Evolutionary conservation across 2,797 vertebrate species (phyloP).

Genomic region (Tauraco hartlaubi): DNA sequence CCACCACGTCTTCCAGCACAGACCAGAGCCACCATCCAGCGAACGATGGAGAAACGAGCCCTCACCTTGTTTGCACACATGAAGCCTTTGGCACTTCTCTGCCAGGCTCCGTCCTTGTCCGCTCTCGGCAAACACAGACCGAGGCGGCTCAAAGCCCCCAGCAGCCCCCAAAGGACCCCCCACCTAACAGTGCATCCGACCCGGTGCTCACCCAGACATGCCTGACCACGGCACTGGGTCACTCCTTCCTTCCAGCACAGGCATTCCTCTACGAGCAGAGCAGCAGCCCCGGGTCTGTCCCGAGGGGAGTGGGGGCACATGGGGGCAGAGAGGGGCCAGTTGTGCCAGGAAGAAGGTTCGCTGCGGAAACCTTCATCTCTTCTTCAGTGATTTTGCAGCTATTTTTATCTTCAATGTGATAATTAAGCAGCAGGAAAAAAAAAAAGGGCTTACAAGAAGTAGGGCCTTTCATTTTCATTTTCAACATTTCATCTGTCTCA

Average conservation of each 20-base stretch:
- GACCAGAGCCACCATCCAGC: neutral
- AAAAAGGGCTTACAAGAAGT: neutral
- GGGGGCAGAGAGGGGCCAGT: neutral
- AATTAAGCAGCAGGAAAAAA: neutral
- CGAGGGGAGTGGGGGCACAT: fast-evolving
- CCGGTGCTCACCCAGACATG: neutral
- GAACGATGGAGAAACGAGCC: fast-evolving
- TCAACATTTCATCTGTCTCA: neutral
- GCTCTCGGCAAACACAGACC: neutral
- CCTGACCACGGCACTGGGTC: fast-evolving
- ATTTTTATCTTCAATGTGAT: neutral
- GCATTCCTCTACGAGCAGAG: neutral
- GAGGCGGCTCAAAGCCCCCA: neutral
- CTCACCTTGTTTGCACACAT: fast-evolving
- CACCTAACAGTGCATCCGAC: fast-evolving
- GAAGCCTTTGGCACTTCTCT: neutral
- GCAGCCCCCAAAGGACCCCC: neutral
- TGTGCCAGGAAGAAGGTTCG: neutral
- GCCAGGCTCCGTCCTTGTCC: neutral
- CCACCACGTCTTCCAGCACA: neutral
- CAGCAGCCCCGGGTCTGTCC: neutral
- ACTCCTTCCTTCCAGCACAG: fast-evolving
- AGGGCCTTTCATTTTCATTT: neutral
- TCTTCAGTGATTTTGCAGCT: neutral
- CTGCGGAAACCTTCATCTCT: neutral